A percentile compares a stretch with the other conserved stretches of the same genome.
phyloP scores from a whole-genome alignment of 2,797 vertebrate species.

The Acomys russatus region DNA sequence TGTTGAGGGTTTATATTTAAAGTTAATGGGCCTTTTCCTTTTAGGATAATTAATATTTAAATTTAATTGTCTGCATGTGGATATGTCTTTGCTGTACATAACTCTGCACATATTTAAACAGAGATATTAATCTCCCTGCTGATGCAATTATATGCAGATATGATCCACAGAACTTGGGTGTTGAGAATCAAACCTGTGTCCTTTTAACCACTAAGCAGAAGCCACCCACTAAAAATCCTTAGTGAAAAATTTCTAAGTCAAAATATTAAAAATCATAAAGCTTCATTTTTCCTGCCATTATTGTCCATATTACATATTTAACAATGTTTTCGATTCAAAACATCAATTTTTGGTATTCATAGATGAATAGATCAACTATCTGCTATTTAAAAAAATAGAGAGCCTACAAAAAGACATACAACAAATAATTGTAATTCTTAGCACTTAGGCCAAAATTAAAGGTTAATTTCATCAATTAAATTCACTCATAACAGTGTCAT shows the following conservation, averaged over 20 bases:
- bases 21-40: background rate
- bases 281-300: background rate
- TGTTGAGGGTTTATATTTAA: background rate
- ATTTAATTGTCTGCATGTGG: no score
- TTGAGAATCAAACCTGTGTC: background rate
- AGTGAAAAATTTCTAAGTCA: background rate
- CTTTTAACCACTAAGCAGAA: background rate
- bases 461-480: background rate
- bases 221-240: background rate
- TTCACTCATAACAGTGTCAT: background rate
- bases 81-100: no score
- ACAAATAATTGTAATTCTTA: background rate
- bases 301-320: background rate
- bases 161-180: background rate
- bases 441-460: background rate
- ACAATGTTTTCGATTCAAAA: background rate
- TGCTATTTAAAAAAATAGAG: background rate
- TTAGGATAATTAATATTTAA: no score
- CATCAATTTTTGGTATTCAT: background rate
- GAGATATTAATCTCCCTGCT: background rate
- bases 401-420: background rate
- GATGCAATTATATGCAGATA: no score
- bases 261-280: background rate
- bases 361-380: background rate
- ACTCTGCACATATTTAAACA: background rate